Base-by-base conservation (phyloP, 2,888 invertebrate species). In the Trichogramma dendrolimi region DNA sequence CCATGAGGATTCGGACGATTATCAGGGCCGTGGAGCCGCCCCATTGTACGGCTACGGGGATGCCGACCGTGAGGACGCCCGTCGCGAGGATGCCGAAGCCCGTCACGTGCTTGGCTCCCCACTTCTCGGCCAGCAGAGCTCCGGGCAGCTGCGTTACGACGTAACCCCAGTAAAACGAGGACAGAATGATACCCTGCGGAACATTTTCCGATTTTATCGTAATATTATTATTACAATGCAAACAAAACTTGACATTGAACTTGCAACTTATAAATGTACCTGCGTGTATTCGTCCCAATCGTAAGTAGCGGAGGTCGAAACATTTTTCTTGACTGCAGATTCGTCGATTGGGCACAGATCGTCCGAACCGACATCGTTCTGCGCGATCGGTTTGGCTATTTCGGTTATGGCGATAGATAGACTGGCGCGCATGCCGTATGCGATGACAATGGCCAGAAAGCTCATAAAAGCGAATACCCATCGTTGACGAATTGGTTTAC, bases 101-200 rank as follows among this genome's bases (percentile, higher is more conserved):
- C 54, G 91, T 81, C 0, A 91, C 85, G 80, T 90, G 89, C 77
- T 92, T 92, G 11, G 91, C 92, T 40, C 93, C 93, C 68, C 89
- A 89, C 68, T 85, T 83, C 71, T 90, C 90, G 0, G 91, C 89
- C 46, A 92, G 73, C 48, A 88, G 80, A 66, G 91, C 92, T 44
- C 91, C 92, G 4, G 91, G 92, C 43, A 92, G 78, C 72, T 91
- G 91, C 0, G 90, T 90, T 1, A 89, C 68, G 2, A 91, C 86
- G 77, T 91, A 91, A 1, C 91, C 91, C 81, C 89, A 91, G 80
- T 90, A 92, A 79, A 91, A 92, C 0, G 89, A 84, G 58, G 89
- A 87, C 4, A 91, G 81, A 52, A 91, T 88, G 49, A 89, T 78
- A 0, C 91, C 91, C 78, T 89, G 89, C 1, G 11, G 41, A 40